Evolutionary conservation across 2,113 vertebrate species (phyloP).

Genomic region (Rostratula benghalensis): DNA sequence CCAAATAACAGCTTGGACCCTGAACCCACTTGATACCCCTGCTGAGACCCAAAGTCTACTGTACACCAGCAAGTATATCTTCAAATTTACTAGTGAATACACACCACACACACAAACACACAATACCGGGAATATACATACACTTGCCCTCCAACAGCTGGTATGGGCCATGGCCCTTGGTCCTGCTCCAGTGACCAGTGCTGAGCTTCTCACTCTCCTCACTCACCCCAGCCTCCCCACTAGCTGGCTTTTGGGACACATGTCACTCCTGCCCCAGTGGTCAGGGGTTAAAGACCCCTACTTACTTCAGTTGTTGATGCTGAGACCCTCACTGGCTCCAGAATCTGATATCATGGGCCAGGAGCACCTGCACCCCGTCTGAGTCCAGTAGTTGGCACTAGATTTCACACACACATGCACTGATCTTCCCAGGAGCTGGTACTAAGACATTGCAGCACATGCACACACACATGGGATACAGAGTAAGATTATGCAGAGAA

Average conservation of each 20-base stretch:
- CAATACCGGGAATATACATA: background rate
- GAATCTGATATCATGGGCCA: background rate
- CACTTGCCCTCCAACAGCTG: accelerated
- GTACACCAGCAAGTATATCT: background rate
- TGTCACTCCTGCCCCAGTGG: background rate
- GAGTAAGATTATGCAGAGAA: background rate
- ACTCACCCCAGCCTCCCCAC: background rate
- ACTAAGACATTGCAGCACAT: background rate
- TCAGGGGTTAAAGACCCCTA: accelerated
- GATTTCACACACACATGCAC: background rate
- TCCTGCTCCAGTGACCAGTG: accelerated
- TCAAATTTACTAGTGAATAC: background rate
- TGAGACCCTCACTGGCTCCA: background rate
- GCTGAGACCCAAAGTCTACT: accelerated
- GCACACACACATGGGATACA: accelerated
- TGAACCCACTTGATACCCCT: background rate
- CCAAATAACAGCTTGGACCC: background rate
- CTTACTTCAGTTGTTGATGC: background rate
- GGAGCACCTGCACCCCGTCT: background rate
- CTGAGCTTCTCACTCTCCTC: background rate
- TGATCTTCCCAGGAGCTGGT: background rate
- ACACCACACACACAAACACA: too few species aligned
- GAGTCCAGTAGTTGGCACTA: background rate
- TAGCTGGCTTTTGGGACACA: background rate
- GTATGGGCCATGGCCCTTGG: accelerated